Evolutionary conservation across 2,113 vertebrate genomes (phyloP).

Genomic region (Phodopus roborovskii): DNA sequence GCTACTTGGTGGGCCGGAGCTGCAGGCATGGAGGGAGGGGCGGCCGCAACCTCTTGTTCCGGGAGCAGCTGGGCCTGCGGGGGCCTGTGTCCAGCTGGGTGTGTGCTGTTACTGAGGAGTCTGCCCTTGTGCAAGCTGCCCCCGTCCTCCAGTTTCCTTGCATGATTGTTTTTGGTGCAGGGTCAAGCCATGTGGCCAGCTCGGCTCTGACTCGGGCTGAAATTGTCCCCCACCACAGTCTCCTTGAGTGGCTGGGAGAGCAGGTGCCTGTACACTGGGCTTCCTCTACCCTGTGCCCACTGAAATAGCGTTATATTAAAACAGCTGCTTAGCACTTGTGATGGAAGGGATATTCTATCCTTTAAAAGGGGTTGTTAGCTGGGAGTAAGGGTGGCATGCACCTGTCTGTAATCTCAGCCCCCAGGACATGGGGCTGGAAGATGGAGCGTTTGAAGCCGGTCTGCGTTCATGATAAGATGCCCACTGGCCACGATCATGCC

Average conservation of each 20-base stretch:
- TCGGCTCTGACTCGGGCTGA: neutral
- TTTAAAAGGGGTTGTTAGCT: neutral
- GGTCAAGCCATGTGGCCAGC: neutral
- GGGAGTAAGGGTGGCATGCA: neutral
- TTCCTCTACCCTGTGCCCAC: neutral
- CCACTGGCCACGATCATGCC: neutral
- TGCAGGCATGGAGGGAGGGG: neutral
- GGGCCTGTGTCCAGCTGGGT: rapidly evolving
- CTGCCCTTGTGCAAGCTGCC: neutral
- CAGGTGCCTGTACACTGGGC: neutral
- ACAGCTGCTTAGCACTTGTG: neutral
- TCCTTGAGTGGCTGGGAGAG: neutral
- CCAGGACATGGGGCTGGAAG: no score
- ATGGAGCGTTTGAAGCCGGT: neutral
- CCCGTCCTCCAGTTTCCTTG: neutral
- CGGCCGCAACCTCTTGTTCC: neutral
- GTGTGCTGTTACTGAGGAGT: neutral
- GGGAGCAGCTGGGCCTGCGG: neutral
- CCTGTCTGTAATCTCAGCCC: neutral
- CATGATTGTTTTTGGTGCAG: neutral
- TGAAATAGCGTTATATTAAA: neutral
- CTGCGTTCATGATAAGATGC: neutral
- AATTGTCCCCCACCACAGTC: neutral
- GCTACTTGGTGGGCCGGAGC: neutral
- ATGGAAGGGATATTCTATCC: neutral